Base-by-base conservation (phyloP, 2,113 vertebrate genomes). In the Pygoscelis adeliae region DNA sequence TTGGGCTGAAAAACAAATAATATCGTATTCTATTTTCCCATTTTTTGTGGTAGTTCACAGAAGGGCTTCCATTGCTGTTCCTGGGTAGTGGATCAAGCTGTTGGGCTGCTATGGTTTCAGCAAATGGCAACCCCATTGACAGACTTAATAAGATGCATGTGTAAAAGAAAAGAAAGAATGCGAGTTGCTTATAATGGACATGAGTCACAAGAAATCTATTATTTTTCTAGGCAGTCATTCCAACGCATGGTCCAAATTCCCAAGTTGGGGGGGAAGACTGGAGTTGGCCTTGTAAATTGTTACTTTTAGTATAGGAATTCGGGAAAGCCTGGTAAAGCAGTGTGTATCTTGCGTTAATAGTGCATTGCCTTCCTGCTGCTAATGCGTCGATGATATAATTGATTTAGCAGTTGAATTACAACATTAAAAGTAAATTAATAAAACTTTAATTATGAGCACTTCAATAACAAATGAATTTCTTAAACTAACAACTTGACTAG, bases 381-480 rank as follows among this genome's bases (percentile, higher is more conserved):
- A 69, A 53, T 92, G 58, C 59, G 42, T 88, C 12, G 1, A 29
- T 80, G 58, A 30, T 65, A 17, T 77, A 83, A 95, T 93, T 90
- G 67, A 93, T 96, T 93, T 88, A 93, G 42, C 67, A 30, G 55
- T 63, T 85, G 82, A 94, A 90, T 83, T 83, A 66, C 34, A 53
- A 42, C 62, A 63, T 86, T 93, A 78, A 62, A 96, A 80, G 67
- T 78, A 88, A 93, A 94, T 95, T 90, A 96, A 92, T 90, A 74
- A 87, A 94, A 93, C 78, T 93, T 91, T 90, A 93, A 95, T 95
- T 91, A 91, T 30, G 11, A 83, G 26, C 2, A 2, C 89, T 85
- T 88, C 10, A 4, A 92, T 96, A 95, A 81, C 66, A 90, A 93
- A 86, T 86, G 15, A 91, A 88, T 96, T 97, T 95, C 67, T 89